A percentile compares a stretch with the other conserved stretches of the same genome.
Conservation (phyloP, 23 tunicate species). For the Botrylloides violaceus region DNA sequence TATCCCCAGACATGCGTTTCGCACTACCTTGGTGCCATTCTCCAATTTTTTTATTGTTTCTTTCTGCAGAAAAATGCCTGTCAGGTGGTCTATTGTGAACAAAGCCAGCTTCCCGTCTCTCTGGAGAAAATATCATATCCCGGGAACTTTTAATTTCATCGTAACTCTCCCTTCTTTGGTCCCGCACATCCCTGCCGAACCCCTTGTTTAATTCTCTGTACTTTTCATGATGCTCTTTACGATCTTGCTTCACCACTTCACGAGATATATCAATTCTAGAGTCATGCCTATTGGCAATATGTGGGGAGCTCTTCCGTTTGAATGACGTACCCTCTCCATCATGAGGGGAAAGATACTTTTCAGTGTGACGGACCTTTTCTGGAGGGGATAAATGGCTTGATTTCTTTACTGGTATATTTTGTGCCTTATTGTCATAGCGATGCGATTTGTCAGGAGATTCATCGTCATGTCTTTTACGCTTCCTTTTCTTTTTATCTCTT, state of each 20-base stretch:
- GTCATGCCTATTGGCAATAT: neutral
- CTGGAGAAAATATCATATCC: conserved; percentile 3
- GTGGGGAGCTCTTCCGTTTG: neutral
- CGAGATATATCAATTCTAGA: neutral
- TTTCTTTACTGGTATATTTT: neutral
- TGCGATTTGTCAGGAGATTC: conserved; percentile 4
- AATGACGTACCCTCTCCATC: neutral
- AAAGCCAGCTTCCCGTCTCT: neutral
- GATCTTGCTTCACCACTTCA: neutral
- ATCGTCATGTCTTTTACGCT: conserved; percentile 5
- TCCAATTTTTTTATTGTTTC: neutral
- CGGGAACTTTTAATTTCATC: neutral
- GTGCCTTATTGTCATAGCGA: neutral
- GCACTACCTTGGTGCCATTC: conserved; percentile 3
- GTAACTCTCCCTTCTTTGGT: conserved; percentile 1
- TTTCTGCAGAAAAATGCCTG: conserved; percentile 9
- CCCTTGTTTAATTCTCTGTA: neutral
- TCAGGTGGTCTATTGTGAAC: neutral
- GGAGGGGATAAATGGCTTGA: neutral
- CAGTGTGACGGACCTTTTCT: neutral
- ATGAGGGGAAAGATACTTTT: neutral
- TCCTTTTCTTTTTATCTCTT: conserved; percentile 4
- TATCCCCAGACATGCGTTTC: neutral
- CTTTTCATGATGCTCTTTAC: neutral
- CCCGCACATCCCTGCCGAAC: neutral